Evolutionary conservation across 2,113 vertebrate genomes (phyloP).

Genomic region (Hyperopisus bebe): DNA sequence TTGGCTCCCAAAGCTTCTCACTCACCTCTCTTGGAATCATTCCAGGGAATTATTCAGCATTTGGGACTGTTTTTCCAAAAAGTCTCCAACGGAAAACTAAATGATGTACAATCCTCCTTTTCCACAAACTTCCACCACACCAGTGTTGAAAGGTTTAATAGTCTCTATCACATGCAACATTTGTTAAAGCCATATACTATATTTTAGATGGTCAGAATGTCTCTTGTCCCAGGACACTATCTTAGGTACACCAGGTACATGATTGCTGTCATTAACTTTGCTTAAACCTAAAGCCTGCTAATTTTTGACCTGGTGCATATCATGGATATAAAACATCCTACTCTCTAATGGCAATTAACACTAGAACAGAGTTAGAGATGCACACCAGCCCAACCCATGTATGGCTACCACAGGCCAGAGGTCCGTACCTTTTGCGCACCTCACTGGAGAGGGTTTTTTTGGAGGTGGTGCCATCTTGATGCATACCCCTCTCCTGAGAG

Average conservation of each 20-base stretch:
- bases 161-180: conserved; percentile 3
- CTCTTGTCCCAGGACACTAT: not conserved
- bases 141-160: conserved; percentile 23
- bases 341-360: not conserved
- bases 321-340: not conserved
- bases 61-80: conserved; percentile 34
- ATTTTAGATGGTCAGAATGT: not conserved
- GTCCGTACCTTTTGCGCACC: conserved; percentile 80
- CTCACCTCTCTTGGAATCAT: conserved; percentile 29
- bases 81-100: conserved; percentile 22
- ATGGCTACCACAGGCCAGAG: not conserved
- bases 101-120: conserved; percentile 36
- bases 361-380: not conserved
- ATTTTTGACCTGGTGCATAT: not conserved
- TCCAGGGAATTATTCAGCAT: conserved; percentile 38
- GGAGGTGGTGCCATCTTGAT: conserved; percentile 77
- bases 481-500: conserved; percentile 77
- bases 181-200: not conserved
- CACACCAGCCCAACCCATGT: not conserved
- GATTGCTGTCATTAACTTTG: not conserved
- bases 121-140: conserved; percentile 9
- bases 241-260: not conserved
- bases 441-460: conserved; percentile 78
- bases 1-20: conserved; percentile 28
- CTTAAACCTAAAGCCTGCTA: not conserved